Evolutionary conservation across 2,888 invertebrate genomes (phyloP).

Genomic region (Volucella inanis): DNA sequence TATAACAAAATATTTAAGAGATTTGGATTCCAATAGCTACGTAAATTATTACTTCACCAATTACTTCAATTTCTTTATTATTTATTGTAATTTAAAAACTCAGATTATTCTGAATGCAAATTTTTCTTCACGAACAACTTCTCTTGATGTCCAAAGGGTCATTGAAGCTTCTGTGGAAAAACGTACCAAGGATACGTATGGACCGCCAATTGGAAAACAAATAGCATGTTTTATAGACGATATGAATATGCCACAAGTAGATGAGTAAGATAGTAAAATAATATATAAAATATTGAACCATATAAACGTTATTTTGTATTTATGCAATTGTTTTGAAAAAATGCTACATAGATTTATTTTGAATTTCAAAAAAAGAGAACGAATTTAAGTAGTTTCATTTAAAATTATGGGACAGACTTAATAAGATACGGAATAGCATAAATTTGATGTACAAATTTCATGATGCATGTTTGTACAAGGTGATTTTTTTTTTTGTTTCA

Average conservation of each 20-base stretch:
- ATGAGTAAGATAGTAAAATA: conserved; percentile 78
- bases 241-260: conserved; percentile 95
- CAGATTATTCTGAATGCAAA: conserved; percentile 92
- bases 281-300: no score
- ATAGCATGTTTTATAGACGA: conserved; percentile 96
- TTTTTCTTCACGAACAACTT: conserved; percentile 95
- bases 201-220: conserved; percentile 94
- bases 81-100: conserved; percentile 66
- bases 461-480: no score
- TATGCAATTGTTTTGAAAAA: no score
- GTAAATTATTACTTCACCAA: conserved; percentile 83
- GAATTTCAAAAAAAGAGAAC: no score
- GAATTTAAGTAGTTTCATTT: no score
- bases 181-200: conserved; percentile 94
- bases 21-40: conserved; percentile 87
- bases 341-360: no score
- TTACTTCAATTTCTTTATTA: conserved; percentile 18
- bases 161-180: conserved; percentile 95
- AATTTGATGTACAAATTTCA: no score
- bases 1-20: conserved; percentile 90
- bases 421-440: no score
- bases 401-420: no score
- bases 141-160: conserved; percentile 94
- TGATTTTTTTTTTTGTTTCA: no score
- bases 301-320: no score